phyloP scores from a whole-genome alignment of 92 coral and sea anemone species.

The Blastomussa wellsi region DNA sequence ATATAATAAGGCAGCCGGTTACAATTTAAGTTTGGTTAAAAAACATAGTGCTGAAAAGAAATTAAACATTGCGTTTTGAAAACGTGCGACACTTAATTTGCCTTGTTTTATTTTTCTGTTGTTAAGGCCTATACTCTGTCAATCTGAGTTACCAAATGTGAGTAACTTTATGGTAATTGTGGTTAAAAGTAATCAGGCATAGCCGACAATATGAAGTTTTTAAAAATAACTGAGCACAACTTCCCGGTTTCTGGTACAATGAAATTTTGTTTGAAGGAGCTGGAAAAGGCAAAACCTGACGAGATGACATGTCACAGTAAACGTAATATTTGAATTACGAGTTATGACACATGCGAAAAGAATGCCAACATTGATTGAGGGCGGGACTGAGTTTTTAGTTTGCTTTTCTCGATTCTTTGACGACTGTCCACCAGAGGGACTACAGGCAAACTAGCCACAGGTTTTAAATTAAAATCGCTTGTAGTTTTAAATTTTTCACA shows the following conservation, averaged over 20 bases:
- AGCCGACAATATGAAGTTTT: not conserved
- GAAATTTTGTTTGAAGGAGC: not conserved
- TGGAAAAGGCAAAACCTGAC: not conserved
- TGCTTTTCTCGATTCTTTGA: not conserved
- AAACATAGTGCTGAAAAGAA: no score
- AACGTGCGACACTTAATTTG: not conserved
- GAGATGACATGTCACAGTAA: not conserved
- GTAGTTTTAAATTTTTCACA: not conserved
- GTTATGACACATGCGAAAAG: constrained; percentile 13
- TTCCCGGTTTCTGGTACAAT: not conserved
- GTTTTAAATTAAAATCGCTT: not conserved
- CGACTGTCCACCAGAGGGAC: not conserved
- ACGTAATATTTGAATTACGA: not conserved
- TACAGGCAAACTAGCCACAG: not conserved
- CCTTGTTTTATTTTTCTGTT: not conserved
- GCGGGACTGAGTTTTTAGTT: no score
- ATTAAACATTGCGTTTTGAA: no score
- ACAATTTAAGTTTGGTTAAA: no score
- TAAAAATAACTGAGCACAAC: not conserved
- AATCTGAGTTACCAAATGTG: not conserved
- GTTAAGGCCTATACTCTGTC: not conserved
- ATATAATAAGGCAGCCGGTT: no score
- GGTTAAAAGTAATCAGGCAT: not conserved
- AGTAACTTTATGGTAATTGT: not conserved
- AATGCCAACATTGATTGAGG: not conserved